Percentiles rank a stretch among this genome's conserved stretches.
Conservation (phyloP, 2,888 invertebrate species). For the Amphipyra berbera region DNA sequence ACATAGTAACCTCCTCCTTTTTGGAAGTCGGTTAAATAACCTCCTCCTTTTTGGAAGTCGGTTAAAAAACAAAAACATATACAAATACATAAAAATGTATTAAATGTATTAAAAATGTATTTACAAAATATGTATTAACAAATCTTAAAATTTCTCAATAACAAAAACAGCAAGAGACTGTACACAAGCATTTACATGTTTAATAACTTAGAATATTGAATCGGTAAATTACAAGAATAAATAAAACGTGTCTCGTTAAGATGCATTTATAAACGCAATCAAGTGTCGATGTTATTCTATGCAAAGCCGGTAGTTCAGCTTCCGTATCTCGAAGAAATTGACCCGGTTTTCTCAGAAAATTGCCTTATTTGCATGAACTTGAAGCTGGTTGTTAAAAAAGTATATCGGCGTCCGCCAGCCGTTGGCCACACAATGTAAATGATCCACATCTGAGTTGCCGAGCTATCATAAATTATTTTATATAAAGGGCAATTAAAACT, state of each 20-base stretch:
- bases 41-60: no score
- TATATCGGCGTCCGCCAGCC: conserved; percentile 44
- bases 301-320: conserved; percentile 59
- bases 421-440: conserved; percentile 36
- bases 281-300: conserved; percentile 58
- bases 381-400: conserved; percentile 63
- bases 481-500: conserved; percentile 36
- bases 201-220: neutral
- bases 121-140: no score
- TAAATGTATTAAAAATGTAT: no score
- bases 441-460: conserved; percentile 25
- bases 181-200: no score
- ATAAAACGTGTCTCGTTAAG: conserved; percentile 44
- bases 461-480: conserved; percentile 29
- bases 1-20: no score
- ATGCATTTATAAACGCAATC: conserved; percentile 62
- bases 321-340: conserved; percentile 77
- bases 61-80: no score
- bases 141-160: no score
- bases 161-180: no score
- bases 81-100: no score
- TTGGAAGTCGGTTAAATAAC: no score
- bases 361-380: conserved; percentile 76
- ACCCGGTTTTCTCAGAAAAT: conserved; percentile 79
- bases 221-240: conserved; percentile 6